Evolutionary conservation across 2,113 vertebrate species (phyloP), one percentile per base, ranked within the genome.

Genomic region (Leucopsar rothschildi): DNA sequence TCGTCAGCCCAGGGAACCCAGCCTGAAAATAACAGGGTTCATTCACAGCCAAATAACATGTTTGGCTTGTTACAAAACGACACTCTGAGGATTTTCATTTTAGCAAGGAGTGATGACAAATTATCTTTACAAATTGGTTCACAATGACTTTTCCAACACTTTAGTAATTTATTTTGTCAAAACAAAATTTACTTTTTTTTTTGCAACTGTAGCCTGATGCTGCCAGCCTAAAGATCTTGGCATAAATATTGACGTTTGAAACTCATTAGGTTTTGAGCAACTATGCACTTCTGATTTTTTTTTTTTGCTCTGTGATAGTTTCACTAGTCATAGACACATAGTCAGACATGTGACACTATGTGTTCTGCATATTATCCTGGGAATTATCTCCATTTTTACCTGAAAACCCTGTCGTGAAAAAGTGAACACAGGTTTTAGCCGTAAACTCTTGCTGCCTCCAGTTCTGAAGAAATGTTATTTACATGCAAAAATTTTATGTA

Each of bases 401-500:
- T 60, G 47, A 90, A 91, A 63, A 82, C 33, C 22, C 56, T 63
- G 10, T 15, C 77, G 66, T 70, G 75, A 59, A 88, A 85, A 72
- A 61, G 35, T 10, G 78, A 71, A 31, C 19, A 17, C 9, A 22
- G 8, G 5, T 90, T 80, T 52, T 52, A 65, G 12, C 33, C 25
- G 35, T 63, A 63, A 88, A 65, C 40, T 85, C 42, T 39, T 76
- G 39, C 82, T 5, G 4, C 70, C 50, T 86, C 76, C 75, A 70
- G 42, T 79, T 96, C 71, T 66, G 52, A 92, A n/a, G n/a, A 93
- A 95, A 94, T 86, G 79, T 80, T 93, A 61, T 49, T 94, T 83
- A 45, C 47, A 40, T 66, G 50, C 76, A 86, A 65, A 80, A 86
- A 88, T 64, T 63, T 86, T 3, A 4, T 93, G 64, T 86, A 49